These are phyloP conservation scores for Plebejus argus DNA, from an alignment of 2,888 invertebrate genomes.

Conservation along the genomic window DNA sequence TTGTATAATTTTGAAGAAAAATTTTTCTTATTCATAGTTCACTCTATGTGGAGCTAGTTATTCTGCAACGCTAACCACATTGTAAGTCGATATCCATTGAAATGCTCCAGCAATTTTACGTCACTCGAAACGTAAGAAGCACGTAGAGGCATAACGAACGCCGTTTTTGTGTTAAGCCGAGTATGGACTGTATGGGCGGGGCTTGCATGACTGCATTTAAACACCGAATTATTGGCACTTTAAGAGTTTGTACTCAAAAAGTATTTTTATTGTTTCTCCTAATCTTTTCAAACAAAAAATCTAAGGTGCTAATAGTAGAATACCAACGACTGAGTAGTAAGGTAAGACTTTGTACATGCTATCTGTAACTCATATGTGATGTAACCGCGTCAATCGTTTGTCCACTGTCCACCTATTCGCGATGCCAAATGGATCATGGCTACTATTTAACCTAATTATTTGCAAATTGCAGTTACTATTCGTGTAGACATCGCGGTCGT, in stretches of 20 bases:
- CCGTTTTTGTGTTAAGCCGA: background rate
- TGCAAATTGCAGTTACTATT: conserved; percentile 31
- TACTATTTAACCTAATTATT: conserved; percentile 45
- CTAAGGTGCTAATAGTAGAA: background rate
- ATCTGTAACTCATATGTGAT: background rate
- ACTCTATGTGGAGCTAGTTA: background rate
- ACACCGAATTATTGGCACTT: no score
- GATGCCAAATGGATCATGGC: conserved; percentile 43
- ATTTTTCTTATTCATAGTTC: background rate
- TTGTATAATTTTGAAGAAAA: background rate
- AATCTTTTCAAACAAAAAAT: background rate
- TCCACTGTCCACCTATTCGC: conserved; percentile 6
- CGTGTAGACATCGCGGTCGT: conserved; percentile 12
- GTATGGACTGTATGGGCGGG: conserved; percentile 18
- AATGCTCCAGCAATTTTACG: conserved; percentile 7
- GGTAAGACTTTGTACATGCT: background rate
- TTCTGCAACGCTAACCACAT: background rate
- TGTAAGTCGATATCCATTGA: conserved; percentile 13
- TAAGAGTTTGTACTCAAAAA: no score
- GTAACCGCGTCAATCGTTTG: conserved; percentile 2
- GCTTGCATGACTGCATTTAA: conserved; percentile 18
- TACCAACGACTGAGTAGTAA: background rate
- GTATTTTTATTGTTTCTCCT: no score
- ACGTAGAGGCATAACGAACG: conserved; percentile 21
- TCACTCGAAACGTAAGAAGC: conserved; percentile 11